Conservation (phyloP, 2,797 vertebrate species). For the Oreonectes daqikongensis region DNA sequence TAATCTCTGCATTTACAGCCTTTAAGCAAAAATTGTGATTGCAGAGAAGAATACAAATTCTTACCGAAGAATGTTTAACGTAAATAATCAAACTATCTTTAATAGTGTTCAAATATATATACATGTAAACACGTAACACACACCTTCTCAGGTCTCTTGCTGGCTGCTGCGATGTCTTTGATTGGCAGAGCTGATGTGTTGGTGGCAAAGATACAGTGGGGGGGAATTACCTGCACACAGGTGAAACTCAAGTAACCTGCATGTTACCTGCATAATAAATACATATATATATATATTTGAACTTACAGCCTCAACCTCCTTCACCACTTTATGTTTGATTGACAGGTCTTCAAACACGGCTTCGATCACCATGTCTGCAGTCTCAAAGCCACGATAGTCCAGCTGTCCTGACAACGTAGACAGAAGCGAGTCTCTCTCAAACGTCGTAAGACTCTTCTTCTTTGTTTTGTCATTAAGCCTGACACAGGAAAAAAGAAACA, state of each 20-base stretch:
- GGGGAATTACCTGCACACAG: slow-evolving; percentile 72
- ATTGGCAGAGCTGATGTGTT: slow-evolving; percentile 87
- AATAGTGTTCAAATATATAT: neutral
- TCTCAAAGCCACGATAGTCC: slow-evolving; percentile 80
- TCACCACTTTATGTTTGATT: slow-evolving; percentile 83
- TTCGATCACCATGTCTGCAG: slow-evolving; percentile 86
- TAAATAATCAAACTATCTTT: too few species aligned
- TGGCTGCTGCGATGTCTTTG: slow-evolving; percentile 77
- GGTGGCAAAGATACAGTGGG: slow-evolving; percentile 84
- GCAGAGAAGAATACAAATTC: too few species aligned
- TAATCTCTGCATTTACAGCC: too few species aligned
- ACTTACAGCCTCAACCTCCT: slow-evolving; percentile 84
- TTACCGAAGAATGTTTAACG: too few species aligned
- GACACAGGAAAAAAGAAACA: neutral
- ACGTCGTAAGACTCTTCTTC: slow-evolving; percentile 78
- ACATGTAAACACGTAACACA: slow-evolving; percentile 44
- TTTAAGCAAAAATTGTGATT: too few species aligned
- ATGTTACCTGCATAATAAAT: neutral
- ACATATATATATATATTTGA: neutral
- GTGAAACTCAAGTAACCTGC: neutral
- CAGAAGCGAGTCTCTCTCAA: slow-evolving; percentile 80
- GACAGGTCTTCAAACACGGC: slow-evolving; percentile 85
- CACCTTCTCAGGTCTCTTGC: slow-evolving; percentile 85
- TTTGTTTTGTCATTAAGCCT: slow-evolving; percentile 79
- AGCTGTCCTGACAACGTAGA: slow-evolving; percentile 77